Conservation (phyloP, 2,797 vertebrate species). For the Dipus sagitta region DNA sequence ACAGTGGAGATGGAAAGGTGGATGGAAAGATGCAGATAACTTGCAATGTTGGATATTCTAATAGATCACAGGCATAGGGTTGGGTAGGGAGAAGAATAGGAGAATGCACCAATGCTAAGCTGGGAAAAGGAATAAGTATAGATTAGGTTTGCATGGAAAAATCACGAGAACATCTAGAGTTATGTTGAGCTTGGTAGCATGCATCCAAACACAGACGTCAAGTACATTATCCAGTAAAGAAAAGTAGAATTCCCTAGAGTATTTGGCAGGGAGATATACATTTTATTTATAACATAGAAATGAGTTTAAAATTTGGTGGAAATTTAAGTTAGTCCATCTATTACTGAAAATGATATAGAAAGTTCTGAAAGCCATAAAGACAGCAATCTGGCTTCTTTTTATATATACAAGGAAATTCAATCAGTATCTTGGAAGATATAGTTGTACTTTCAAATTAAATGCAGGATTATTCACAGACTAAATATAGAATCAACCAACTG, state of each 20-base stretch:
- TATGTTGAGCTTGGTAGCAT: background rate
- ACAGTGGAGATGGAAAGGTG: background rate
- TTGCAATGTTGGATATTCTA: background rate
- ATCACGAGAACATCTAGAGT: background rate
- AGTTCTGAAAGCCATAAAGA: background rate
- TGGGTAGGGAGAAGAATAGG: background rate
- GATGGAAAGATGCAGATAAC: background rate
- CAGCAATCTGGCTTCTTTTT: background rate
- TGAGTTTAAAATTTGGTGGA: background rate
- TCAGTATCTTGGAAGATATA: background rate
- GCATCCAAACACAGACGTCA: background rate
- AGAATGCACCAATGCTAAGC: background rate
- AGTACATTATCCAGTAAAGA: background rate
- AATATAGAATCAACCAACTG: background rate
- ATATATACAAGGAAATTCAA: background rate
- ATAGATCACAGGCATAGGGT: background rate
- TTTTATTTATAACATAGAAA: background rate
- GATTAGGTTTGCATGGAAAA: background rate
- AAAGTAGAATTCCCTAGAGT: background rate
- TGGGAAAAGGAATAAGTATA: background rate
- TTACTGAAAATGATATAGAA: background rate
- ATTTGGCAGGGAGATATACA: background rate
- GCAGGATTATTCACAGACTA: background rate
- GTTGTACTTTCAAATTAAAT: background rate
- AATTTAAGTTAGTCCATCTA: background rate